These are phyloP conservation scores for Nematopogon swammerdamellus DNA, from an alignment of 2,888 invertebrate species.

Conservation along the genomic window DNA sequence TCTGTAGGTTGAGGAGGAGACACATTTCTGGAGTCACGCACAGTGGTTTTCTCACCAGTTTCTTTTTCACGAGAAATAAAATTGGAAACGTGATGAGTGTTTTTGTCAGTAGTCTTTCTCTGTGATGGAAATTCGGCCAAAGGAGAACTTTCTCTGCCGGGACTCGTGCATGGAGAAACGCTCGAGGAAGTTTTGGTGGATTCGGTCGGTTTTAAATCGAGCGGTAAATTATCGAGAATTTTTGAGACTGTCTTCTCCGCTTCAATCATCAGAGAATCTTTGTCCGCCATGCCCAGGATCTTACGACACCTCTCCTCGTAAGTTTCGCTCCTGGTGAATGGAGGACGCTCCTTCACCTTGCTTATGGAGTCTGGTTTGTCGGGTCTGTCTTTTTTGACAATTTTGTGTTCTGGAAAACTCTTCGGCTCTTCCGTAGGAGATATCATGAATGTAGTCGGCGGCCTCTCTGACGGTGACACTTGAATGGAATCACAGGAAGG, in stretches of 20 bases:
- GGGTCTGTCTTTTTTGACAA: slow-evolving; percentile 26
- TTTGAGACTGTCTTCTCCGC: slow-evolving; percentile 15
- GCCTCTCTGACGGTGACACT: slow-evolving; percentile 33
- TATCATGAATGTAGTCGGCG: slow-evolving; percentile 35
- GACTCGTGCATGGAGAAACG: slow-evolving; percentile 30
- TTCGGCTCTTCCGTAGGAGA: slow-evolving; percentile 31
- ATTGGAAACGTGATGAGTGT: slow-evolving; percentile 17
- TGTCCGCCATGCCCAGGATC: slow-evolving; percentile 62
- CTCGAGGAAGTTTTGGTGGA: slow-evolving; percentile 24
- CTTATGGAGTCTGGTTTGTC: slow-evolving; percentile 18
- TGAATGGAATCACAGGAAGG: slow-evolving; percentile 23
- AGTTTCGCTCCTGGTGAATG: slow-evolving; percentile 64
- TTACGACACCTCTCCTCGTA: slow-evolving; percentile 71
- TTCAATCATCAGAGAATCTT: slow-evolving; percentile 23
- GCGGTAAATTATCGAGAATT: slow-evolving; percentile 14
- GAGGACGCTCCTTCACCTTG: slow-evolving; percentile 48
- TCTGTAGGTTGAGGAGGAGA: slow-evolving; percentile 4
- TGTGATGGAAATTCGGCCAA: slow-evolving; percentile 13
- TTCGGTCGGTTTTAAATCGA: slow-evolving; percentile 16
- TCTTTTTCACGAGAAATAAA: slow-evolving; percentile 24
- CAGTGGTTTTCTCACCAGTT: slow-evolving; percentile 16
- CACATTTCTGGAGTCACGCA: slow-evolving; percentile 8
- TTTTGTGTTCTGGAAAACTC: slow-evolving; percentile 20
- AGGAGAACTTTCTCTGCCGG: slow-evolving; percentile 20
- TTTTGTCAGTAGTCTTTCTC: slow-evolving; percentile 14